Conservation (phyloP, 2,888 invertebrate genomes). For the Diplolepis rosae region DNA sequence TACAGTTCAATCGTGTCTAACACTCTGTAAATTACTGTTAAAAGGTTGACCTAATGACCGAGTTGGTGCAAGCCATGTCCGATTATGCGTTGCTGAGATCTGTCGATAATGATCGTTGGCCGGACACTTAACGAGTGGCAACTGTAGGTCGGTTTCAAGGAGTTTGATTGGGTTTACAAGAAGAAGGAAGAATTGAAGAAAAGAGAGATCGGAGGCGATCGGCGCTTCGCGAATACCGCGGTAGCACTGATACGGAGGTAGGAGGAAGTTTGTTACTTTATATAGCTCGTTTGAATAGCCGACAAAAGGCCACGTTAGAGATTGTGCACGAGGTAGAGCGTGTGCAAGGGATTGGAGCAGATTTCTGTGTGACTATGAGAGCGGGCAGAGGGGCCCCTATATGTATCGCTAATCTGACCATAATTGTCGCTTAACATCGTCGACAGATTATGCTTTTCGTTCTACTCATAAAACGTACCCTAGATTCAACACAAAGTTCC, state of each 20-base stretch:
- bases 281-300: slow-evolving; percentile 63
- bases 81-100: slow-evolving; percentile 23
- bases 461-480: slow-evolving; percentile 22
- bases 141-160: neutral
- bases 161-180: neutral
- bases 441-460: slow-evolving; percentile 43
- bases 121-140: neutral
- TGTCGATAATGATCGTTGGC: neutral
- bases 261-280: slow-evolving; percentile 69
- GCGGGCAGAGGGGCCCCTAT: slow-evolving; percentile 45
- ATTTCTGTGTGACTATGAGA: slow-evolving; percentile 17
- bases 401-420: slow-evolving; percentile 47
- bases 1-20: neutral
- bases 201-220: slow-evolving; percentile 29
- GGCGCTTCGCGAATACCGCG: slow-evolving; percentile 40
- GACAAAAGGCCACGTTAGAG: slow-evolving; percentile 61
- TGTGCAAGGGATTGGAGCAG: slow-evolving; percentile 36
- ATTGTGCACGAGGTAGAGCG: slow-evolving; percentile 55
- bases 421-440: slow-evolving; percentile 51
- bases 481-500: neutral
- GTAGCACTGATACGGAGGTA: slow-evolving; percentile 58
- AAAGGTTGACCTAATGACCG: slow-evolving; percentile 50
- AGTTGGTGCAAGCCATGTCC: slow-evolving; percentile 47
- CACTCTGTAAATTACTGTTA: slow-evolving; percentile 43
- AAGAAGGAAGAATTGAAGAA: slow-evolving; percentile 18